phyloP scores from a whole-genome alignment of 2,797 vertebrate genomes.

The Sarcoramphus papa region DNA sequence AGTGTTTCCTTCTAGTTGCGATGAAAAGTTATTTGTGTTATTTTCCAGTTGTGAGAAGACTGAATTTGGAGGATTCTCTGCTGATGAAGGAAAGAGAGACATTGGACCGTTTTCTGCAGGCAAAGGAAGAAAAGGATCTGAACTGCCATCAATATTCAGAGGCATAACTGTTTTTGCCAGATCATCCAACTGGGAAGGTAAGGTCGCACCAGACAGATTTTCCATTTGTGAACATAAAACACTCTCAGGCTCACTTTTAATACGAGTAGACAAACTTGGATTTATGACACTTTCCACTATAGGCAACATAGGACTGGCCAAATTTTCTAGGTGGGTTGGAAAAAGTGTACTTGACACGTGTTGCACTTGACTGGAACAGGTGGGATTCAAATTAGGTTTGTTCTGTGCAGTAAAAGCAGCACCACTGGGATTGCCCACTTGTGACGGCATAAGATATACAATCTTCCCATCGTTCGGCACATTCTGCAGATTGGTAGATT shows the following conservation, averaged over 20 bases:
- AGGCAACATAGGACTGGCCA: constrained; percentile 75
- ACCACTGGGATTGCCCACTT: constrained; percentile 64
- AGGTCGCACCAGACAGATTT: constrained; percentile 65
- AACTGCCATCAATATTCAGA: constrained; percentile 83
- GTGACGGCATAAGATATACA: constrained; percentile 64
- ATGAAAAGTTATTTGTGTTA: constrained; percentile 68
- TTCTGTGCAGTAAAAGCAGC: constrained; percentile 71
- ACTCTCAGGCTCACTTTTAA: constrained; percentile 74
- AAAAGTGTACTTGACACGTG: constrained; percentile 71
- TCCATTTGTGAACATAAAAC: constrained; percentile 73
- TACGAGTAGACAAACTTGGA: constrained; percentile 70
- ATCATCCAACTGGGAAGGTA: constrained; percentile 75
- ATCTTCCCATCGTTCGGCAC: constrained; percentile 68
- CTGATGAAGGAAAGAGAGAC: constrained; percentile 80
- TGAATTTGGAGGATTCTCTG: constrained; percentile 72
- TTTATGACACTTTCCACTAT: constrained; percentile 71
- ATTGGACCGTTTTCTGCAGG: constrained; percentile 81
- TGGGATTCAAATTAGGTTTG: constrained; percentile 67
- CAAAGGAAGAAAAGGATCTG: constrained; percentile 89
- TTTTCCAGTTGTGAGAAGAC: constrained; percentile 80
- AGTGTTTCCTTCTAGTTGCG: constrained; percentile 70
- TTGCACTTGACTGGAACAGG: constrained; percentile 69
- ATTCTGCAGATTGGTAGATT: constrained; percentile 42
- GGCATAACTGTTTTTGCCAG: constrained; percentile 80
- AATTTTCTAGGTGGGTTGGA: constrained; percentile 73